These are phyloP conservation scores for Anarsia innoxiella DNA, from an alignment of 2,888 invertebrate genomes.

Conservation along the genomic window DNA sequence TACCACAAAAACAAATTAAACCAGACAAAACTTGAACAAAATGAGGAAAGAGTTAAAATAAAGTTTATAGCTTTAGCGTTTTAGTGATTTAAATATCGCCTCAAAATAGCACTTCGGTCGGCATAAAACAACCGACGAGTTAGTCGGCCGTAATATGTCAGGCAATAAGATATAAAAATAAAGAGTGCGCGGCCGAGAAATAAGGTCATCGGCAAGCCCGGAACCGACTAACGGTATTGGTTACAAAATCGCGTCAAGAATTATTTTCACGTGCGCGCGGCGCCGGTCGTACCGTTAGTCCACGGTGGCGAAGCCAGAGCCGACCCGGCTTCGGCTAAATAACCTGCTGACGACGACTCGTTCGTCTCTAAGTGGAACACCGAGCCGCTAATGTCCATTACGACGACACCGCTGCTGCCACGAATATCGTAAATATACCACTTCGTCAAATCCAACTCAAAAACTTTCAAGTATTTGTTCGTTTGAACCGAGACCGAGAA, in stretches of 20 bases:
- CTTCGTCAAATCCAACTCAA: too few relatives aligned
- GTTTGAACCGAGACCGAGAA: too few relatives aligned
- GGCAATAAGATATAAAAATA: slow-evolving; percentile 65
- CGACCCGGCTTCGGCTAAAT: slow-evolving; percentile 39
- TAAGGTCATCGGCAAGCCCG: slow-evolving; percentile 70
- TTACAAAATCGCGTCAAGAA: slow-evolving; percentile 75
- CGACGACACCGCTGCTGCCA: slow-evolving; percentile 14
- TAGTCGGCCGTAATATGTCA: slow-evolving; percentile 36
- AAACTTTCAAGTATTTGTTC: too few relatives aligned
- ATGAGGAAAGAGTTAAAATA: slow-evolving; percentile 7
- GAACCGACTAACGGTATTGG: slow-evolving; percentile 70
- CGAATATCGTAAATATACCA: too few relatives aligned
- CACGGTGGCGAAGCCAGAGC: slow-evolving; percentile 42
- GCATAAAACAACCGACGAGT: slow-evolving; percentile 27
- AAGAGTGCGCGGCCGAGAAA: slow-evolving; percentile 61
- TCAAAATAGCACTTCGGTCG: slow-evolving; percentile 27
- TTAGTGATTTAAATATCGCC: slow-evolving; percentile 13
- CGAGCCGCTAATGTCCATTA: slow-evolving; percentile 27
- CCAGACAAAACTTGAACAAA: not conserved
- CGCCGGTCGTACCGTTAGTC: slow-evolving; percentile 52
- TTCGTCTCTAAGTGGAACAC: slow-evolving; percentile 45
- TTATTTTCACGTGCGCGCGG: slow-evolving; percentile 71
- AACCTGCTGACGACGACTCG: slow-evolving; percentile 31
- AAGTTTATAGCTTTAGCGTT: slow-evolving; percentile 7
- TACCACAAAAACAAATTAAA: too few relatives aligned